Evolutionary conservation across 2,888 invertebrate genomes (phyloP).

Genomic region (Pammene fasciana): DNA sequence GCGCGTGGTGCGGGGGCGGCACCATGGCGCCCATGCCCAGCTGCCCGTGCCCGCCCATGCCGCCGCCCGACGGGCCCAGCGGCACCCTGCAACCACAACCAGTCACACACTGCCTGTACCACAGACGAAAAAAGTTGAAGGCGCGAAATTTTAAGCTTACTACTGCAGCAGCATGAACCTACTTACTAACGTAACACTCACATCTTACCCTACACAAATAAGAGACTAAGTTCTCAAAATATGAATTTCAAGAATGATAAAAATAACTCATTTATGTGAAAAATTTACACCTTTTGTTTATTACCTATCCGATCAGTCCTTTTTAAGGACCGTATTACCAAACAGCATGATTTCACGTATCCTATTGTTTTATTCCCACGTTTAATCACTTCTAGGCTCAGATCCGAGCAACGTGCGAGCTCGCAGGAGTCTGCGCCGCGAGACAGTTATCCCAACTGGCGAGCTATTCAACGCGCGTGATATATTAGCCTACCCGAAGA

Average conservation of each 20-base stretch:
- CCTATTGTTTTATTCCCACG: conserved; percentile 11
- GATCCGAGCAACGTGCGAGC: conserved; percentile 20
- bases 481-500: conserved; percentile 67
- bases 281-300: neutral
- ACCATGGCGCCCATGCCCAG: conserved; percentile 62
- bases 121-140: no score
- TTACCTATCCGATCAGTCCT: conserved; percentile 15
- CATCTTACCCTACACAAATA: neutral
- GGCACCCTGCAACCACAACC: conserved; percentile 63
- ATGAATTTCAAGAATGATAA: neutral
- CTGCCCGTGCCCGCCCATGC: conserved; percentile 66
- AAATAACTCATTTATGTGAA: neutral
- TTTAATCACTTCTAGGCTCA: conserved; percentile 14
- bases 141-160: no score
- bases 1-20: conserved; percentile 62
- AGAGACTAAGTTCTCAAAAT: neutral
- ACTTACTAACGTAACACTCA: no score
- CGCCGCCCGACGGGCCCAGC: conserved; percentile 68
- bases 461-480: conserved; percentile 60
- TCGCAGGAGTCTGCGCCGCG: conserved; percentile 49
- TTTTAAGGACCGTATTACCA: neutral
- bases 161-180: no score
- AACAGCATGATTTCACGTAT: conserved; percentile 13
- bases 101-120: conserved; percentile 39
- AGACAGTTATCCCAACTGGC: conserved; percentile 74